Percentiles rank a stretch among this genome's conserved stretches.
phyloP scores from a whole-genome alignment of 2,888 invertebrate species.

The Acanthosepion lycidas region DNA sequence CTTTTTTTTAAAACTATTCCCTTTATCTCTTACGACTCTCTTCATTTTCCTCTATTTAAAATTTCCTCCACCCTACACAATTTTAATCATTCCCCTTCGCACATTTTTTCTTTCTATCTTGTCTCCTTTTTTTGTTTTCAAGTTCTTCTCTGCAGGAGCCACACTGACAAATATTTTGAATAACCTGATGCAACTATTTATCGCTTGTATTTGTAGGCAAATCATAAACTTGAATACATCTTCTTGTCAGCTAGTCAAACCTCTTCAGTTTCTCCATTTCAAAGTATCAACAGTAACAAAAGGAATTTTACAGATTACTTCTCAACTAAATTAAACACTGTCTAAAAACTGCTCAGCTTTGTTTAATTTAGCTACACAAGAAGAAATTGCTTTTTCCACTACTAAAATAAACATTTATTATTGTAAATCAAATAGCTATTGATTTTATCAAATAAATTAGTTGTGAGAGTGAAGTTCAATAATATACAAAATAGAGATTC shows the following conservation, averaged over 20 bases:
- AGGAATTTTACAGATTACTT: background rate
- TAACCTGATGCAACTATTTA: background rate
- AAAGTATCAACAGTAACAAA: background rate
- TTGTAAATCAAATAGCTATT: background rate
- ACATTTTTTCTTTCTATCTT: background rate
- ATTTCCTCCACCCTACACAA: background rate
- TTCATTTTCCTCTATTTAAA: background rate
- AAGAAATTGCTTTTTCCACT: background rate
- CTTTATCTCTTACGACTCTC: background rate
- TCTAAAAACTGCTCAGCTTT: background rate
- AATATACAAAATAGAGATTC: no score
- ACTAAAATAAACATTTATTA: background rate
- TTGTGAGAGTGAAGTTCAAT: no score
- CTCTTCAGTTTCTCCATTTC: background rate
- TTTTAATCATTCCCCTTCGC: background rate
- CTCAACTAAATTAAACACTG: background rate
- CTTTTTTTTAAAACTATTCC: no score
- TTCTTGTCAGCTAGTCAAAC: background rate
- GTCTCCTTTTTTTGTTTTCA: background rate
- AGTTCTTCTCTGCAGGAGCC: background rate
- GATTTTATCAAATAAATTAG: no score
- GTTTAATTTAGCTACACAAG: background rate
- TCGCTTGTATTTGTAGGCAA: background rate
- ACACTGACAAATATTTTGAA: background rate
- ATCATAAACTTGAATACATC: background rate